These are phyloP conservation scores for Actinia equina DNA, from an alignment of 64 coral and sea anemone genomes.

Conservation along the genomic window DNA sequence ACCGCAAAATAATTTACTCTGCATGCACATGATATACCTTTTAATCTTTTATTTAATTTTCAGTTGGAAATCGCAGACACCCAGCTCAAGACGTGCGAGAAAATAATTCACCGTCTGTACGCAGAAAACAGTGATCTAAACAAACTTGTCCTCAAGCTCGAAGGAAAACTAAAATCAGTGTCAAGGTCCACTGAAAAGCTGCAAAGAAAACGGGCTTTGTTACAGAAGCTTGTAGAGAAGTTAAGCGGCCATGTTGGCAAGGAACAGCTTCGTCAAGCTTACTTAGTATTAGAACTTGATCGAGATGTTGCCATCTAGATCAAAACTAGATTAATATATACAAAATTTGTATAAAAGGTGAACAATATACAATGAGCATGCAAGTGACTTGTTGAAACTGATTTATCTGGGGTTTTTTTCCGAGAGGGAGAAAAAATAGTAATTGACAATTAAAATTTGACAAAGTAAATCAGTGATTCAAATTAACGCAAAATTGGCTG, in stretches of 20 bases:
- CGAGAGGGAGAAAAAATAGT: too few relatives aligned
- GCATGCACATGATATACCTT: too few relatives aligned
- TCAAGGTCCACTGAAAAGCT: constrained; percentile 76
- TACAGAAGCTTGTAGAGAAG: constrained; percentile 87
- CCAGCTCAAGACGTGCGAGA: constrained; percentile 83
- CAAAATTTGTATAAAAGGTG: too few relatives aligned
- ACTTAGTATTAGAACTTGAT: constrained; percentile 85
- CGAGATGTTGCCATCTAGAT: constrained; percentile 69
- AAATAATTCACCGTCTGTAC: constrained; percentile 86
- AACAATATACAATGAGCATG: too few relatives aligned
- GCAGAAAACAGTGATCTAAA: constrained; percentile 81
- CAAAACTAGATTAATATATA: too few relatives aligned
- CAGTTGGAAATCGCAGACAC: constrained; percentile 82
- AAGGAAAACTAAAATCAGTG: constrained; percentile 66
- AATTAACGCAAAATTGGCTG: too few relatives aligned
- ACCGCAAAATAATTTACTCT: too few relatives aligned
- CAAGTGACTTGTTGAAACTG: too few relatives aligned
- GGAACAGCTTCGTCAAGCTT: constrained; percentile 64
- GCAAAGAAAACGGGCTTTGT: constrained; percentile 68
- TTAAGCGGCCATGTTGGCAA: constrained; percentile 73
- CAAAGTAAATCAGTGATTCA: too few relatives aligned
- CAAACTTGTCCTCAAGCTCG: constrained; percentile 59
- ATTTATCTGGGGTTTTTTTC: too few relatives aligned
- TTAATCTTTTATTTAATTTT: not conserved
- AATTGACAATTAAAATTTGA: too few relatives aligned